A percentile compares a stretch with the other conserved stretches of the same genome.
These are phyloP conservation scores for Gorsachius magnificus DNA, from an alignment of 2,797 vertebrate genomes.

Conservation along the genomic window DNA sequence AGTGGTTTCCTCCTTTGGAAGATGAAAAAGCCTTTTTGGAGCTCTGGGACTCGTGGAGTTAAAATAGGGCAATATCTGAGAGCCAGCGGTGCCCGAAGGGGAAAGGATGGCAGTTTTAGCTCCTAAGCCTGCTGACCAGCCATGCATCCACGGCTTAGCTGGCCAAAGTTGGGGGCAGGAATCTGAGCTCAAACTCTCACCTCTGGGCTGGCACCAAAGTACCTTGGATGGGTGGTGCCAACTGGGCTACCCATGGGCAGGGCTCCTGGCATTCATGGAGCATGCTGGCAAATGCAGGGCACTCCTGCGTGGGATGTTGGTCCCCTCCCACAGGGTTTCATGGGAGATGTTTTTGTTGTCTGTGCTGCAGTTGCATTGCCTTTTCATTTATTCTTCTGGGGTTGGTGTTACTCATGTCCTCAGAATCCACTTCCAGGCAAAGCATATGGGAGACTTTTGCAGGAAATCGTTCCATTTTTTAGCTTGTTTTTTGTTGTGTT, in stretches of 20 bases:
- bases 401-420: background rate
- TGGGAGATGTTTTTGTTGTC: background rate
- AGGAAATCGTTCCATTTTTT: background rate
- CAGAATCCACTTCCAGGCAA: background rate
- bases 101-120: background rate
- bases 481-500: background rate
- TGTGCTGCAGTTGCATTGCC: background rate
- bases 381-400: background rate
- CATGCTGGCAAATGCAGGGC: accelerated
- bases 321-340: background rate
- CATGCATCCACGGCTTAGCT: background rate
- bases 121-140: background rate
- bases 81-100: background rate
- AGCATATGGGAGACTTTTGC: background rate
- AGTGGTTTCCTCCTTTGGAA: background rate
- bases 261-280: background rate
- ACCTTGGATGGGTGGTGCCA: background rate
- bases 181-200: background rate
- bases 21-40: background rate
- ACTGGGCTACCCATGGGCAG: background rate
- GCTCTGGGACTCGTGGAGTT: background rate
- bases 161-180: background rate
- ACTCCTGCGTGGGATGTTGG: background rate
- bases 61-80: background rate
- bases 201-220: background rate